phyloP scores from a whole-genome alignment of 2,888 invertebrate genomes.

The Drosophila neotestacea region DNA sequence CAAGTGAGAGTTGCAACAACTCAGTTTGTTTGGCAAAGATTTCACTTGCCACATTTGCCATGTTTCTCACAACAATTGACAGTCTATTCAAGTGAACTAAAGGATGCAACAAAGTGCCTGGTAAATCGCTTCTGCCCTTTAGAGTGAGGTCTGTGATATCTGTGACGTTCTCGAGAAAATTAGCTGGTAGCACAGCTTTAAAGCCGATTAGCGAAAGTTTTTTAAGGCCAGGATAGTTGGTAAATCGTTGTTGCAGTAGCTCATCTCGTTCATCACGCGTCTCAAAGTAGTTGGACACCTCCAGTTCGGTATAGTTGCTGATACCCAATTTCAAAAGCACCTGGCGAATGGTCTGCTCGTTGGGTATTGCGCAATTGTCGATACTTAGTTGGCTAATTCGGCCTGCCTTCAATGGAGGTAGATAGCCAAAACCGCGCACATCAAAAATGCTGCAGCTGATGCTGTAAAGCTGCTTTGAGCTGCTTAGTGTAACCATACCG shows the following conservation, averaged over 20 bases:
- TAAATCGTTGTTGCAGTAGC: constrained; percentile 62
- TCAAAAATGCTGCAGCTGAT: constrained; percentile 67
- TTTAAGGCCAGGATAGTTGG: constrained; percentile 57
- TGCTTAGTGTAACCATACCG: constrained; percentile 60
- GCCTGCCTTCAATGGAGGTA: constrained; percentile 61
- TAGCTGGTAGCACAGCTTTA: constrained; percentile 51
- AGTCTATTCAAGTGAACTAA: constrained; percentile 46
- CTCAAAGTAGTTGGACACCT: constrained; percentile 65
- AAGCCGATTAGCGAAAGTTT: constrained; percentile 58
- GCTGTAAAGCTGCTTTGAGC: constrained; percentile 48
- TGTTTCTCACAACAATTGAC: constrained; percentile 62
- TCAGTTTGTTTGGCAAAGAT: constrained; percentile 64
- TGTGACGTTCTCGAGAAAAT: constrained; percentile 56
- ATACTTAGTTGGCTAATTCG: constrained; percentile 52
- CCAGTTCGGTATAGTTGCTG: constrained; percentile 61
- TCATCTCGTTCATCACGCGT: constrained; percentile 57
- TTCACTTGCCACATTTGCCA: constrained; percentile 62
- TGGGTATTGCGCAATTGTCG: constrained; percentile 67
- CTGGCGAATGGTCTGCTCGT: constrained; percentile 54
- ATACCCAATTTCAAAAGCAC: constrained; percentile 57
- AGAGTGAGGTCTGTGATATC: constrained; percentile 55
- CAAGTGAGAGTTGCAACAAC: constrained; percentile 53
- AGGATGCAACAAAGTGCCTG: constrained; percentile 56
- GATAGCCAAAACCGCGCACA: constrained; percentile 63
- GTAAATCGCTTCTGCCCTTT: constrained; percentile 62